phyloP scores from a whole-genome alignment of 2,797 vertebrate species.

The Triplophysa yarkandensis region DNA sequence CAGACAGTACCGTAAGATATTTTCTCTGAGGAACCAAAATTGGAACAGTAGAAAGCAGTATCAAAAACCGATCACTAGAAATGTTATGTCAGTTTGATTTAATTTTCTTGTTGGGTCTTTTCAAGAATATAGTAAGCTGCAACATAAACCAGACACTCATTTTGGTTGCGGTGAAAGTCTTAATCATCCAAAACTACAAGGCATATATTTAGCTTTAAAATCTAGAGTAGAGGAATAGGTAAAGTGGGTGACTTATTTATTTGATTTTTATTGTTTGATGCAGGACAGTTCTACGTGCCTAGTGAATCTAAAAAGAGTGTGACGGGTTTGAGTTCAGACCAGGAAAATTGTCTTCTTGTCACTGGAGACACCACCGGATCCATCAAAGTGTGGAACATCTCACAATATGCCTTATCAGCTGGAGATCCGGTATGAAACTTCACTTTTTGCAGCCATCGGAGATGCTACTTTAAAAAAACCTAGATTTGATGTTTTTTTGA shows the following conservation, averaged over 20 bases:
- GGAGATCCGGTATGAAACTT: constrained; percentile 47
- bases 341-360: constrained; percentile 68
- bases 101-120: too few species aligned
- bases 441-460: too few species aligned
- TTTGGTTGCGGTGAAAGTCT: too few species aligned
- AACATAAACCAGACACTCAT: too few species aligned
- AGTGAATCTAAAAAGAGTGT: constrained; percentile 56
- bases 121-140: too few species aligned
- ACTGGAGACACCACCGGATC: constrained; percentile 70
- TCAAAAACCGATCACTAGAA: too few species aligned
- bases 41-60: too few species aligned
- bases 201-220: too few species aligned
- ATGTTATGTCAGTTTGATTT: too few species aligned
- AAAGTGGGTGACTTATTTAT: neutral
- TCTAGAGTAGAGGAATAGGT: neutral
- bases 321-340: constrained; percentile 65
- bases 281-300: constrained; percentile 68
- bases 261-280: neutral
- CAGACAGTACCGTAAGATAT: too few species aligned
- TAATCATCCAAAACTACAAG: too few species aligned
- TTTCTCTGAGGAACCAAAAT: too few species aligned
- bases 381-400: constrained; percentile 73
- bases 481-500: neutral
- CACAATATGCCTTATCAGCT: constrained; percentile 56
- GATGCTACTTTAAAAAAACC: neutral